Percentiles rank a stretch among this genome's conserved stretches.
These are phyloP conservation scores for Sitophilus oryzae DNA, from an alignment of 1,140 invertebrate genomes.

Conservation along the genomic window DNA sequence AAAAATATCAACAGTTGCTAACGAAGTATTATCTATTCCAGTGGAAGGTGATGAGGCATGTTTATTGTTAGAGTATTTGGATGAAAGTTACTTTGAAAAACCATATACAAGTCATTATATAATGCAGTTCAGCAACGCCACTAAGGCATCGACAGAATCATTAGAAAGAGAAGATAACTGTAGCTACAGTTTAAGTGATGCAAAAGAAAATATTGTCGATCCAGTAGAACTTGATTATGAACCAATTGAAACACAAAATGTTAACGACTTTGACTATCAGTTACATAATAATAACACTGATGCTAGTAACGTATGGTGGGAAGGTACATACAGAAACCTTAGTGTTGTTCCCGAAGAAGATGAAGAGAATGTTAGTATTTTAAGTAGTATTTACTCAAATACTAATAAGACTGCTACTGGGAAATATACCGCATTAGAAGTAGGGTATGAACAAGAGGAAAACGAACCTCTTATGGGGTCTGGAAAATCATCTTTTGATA, in stretches of 20 bases:
- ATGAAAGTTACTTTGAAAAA: constrained; percentile 27
- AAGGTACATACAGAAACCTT: constrained; percentile 43
- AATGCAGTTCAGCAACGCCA: constrained; percentile 23
- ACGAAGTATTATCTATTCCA: constrained; percentile 29
- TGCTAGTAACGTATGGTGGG: constrained; percentile 41
- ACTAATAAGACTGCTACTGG: constrained; percentile 11
- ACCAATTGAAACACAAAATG: constrained; percentile 32
- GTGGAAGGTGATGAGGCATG: constrained; percentile 32
- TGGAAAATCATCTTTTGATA: constrained; percentile 14
- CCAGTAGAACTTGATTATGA: constrained; percentile 35
- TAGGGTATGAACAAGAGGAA: constrained; percentile 1
- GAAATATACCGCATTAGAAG: constrained; percentile 5
- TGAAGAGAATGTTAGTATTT: constrained; percentile 36
- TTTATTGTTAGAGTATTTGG: constrained; percentile 25
- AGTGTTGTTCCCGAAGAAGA: constrained; percentile 43
- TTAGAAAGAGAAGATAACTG: constrained; percentile 22
- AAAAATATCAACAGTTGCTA: constrained; percentile 15
- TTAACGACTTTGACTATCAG: constrained; percentile 24
- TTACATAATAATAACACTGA: constrained; percentile 12
- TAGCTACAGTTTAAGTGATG: constrained; percentile 27
- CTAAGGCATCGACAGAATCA: constrained; percentile 32
- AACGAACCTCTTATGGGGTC: constrained; percentile 6
- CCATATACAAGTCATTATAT: constrained; percentile 21
- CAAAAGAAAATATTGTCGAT: constrained; percentile 15
- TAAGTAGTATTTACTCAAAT: constrained; percentile 25